Evolutionary conservation across 1,140 invertebrate species (phyloP).

Genomic region (Lordiphosa stackelbergi): DNA sequence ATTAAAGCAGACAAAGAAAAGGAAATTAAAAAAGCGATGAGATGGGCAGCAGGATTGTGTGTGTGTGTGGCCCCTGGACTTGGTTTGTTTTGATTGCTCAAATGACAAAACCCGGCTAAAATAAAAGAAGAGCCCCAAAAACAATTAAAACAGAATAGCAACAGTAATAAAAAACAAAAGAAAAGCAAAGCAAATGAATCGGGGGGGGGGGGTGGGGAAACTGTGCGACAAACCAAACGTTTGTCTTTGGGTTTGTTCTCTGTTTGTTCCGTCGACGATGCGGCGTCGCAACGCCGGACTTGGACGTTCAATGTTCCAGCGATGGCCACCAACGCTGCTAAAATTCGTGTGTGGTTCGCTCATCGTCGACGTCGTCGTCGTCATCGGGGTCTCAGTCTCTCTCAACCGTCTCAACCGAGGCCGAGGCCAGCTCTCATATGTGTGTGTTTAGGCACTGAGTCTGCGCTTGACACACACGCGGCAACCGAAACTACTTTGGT

Average conservation of each 20-base stretch:
- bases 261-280: slow-evolving; percentile 23
- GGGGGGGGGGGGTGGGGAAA: slow-evolving; percentile 7
- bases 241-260: slow-evolving; percentile 6
- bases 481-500: slow-evolving; percentile 61
- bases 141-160: slow-evolving; percentile 43
- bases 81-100: slow-evolving; percentile 49
- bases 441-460: slow-evolving; percentile 64
- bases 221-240: slow-evolving; percentile 8
- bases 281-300: slow-evolving; percentile 3
- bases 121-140: slow-evolving; percentile 17
- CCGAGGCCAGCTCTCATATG: slow-evolving; percentile 50
- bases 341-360: slow-evolving; percentile 61
- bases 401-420: slow-evolving; percentile 47
- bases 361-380: slow-evolving; percentile 28
- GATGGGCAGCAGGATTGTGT: not conserved
- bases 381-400: slow-evolving; percentile 26
- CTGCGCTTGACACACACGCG: slow-evolving; percentile 50
- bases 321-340: slow-evolving; percentile 65
- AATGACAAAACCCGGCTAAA: slow-evolving; percentile 27
- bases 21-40: slow-evolving; percentile 15
- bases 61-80: slow-evolving; percentile 15
- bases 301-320: slow-evolving; percentile 22
- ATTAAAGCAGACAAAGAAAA: slow-evolving; percentile 3
- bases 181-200: slow-evolving; percentile 21
- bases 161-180: slow-evolving; percentile 53